Evolutionary conservation across 1,140 invertebrate genomes (phyloP).

Genomic region (Aplysia californica): DNA sequence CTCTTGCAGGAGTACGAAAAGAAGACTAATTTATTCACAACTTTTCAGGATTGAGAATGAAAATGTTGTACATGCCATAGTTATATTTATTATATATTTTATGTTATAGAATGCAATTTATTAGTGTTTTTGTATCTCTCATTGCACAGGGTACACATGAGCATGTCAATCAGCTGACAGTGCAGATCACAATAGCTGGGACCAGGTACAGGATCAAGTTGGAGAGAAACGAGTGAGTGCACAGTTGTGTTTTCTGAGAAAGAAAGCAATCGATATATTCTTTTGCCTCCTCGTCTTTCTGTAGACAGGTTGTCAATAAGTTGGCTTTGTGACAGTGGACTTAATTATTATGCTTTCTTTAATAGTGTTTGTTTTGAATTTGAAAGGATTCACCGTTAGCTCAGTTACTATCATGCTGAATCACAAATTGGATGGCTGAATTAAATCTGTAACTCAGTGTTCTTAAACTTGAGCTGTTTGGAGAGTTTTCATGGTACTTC

Average conservation of each 20-base stretch:
- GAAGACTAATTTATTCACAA: not conserved
- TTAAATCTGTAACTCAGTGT: too few species aligned
- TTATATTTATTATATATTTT: too few species aligned
- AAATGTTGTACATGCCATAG: too few species aligned
- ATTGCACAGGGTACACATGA: conserved; percentile 51
- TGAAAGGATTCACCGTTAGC: not conserved
- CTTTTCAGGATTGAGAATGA: not conserved
- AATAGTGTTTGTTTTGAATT: not conserved
- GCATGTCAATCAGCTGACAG: conserved; percentile 49
- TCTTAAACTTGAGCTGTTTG: too few species aligned
- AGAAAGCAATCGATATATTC: not conserved
- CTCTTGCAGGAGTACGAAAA: too few species aligned
- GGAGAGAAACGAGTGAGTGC: conserved; percentile 51
- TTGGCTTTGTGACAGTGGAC: not conserved
- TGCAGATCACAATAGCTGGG: conserved; percentile 43
- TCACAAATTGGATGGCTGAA: too few species aligned
- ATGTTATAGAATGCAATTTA: too few species aligned
- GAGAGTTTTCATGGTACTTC: too few species aligned
- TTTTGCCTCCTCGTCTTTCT: not conserved
- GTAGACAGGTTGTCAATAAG: too few species aligned
- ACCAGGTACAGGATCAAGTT: conserved; percentile 48
- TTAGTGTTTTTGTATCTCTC: not conserved
- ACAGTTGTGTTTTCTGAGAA: too few species aligned
- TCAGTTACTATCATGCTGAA: not conserved
- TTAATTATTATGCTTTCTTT: not conserved